Evolutionary conservation across 2,113 vertebrate species (phyloP), one percentile per base, ranked within the genome.

Genomic region (Chaenogobius annularis): DNA sequence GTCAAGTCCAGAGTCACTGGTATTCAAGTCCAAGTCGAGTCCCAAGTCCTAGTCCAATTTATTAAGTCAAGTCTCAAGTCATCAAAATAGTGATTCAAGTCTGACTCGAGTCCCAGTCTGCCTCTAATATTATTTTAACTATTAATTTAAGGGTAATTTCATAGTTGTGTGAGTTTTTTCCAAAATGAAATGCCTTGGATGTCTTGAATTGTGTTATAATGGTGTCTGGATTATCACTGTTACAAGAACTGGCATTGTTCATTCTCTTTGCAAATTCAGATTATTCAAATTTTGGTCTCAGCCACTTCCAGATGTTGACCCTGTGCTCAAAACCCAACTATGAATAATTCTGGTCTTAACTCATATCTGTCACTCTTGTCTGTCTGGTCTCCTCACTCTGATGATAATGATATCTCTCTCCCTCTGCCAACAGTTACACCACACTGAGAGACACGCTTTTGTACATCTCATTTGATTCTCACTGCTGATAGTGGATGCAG

Each of bases 401-500:
- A 84, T 70, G 83, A 70, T 84, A 88, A 85, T 78, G 72, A 85
- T 84, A 87, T 82, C 79, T 74, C 79, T 55, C 83, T 76, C 74
- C 71, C 72, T 26, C 63, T 74, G 85, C 80, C 81, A 80, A 68
- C 68, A 69, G 76, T 83, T 71, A 75, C 69, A 86, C 73, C 70
- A 43, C 77, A 75, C 77, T 74, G 31, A 70, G 77, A 66, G 72
- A 62, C 46, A 2, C 20, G 79, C 85, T 86, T 54, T 89, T 89
- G 85, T 87, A 88, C 84, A 87, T 89, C 85, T 88, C 80, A 89
- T 91, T 89, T 88, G 89, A 91, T 92, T 92, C 80, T 88, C 77
- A 47, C 67, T 66, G 70, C 82, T 81, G 88, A 91, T 89, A 89
- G 82, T 73, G 68, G 83, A 87, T 79, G 81, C 62, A 1, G 78